Base-by-base conservation (phyloP, 2,113 vertebrate species). In the Syngnathus typhle region DNA sequence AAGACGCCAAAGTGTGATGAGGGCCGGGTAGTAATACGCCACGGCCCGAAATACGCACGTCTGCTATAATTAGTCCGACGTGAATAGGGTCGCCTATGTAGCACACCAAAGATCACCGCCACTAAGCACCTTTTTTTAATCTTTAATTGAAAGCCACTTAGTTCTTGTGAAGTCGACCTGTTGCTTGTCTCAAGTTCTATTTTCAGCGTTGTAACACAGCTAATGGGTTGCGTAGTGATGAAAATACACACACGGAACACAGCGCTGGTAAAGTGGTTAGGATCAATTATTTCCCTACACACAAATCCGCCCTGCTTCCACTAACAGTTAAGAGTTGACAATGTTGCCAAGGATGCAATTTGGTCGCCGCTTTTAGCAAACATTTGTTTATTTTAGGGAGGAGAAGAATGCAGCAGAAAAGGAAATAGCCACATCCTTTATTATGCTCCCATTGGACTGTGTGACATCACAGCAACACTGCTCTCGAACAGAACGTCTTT, bases 11-110 rank as follows among this genome's bases (percentile, higher is more conserved):
- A 86, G 78, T 87, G 84, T 79, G 82, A 88, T 84, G 81, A 92
- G 90, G 88, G 89, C 88, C 75, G 71, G 56, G 80, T 90, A 89
- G 87, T 88, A 91, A 91, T 89, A 90, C 83, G 81, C 71, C 78
- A 75, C 77, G 71, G 77, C 87, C 84, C 63, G 64, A 91, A 91
- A 91, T 90, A 91, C 80, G 80, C 77, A 80, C 61, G 60, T 67
- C 70, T 82, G 76, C 85, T 91, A 92, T 89, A 91, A 92, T 92
- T 91, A 92, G 90, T 82, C 77, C 84, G 85, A 80, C 79, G 76
- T 61, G 87, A 88, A 89, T 81, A 88, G 87, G 89, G 90, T 88
- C 89, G 82, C 77, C 71, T 82, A 91, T 89, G 89, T 90, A 90
- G 89, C 89, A 91, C 89, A 91, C 82, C 68, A 74, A 82, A 85